Base-by-base conservation (phyloP, 2,797 vertebrate species). In the Podarcis lilfordi region DNA sequence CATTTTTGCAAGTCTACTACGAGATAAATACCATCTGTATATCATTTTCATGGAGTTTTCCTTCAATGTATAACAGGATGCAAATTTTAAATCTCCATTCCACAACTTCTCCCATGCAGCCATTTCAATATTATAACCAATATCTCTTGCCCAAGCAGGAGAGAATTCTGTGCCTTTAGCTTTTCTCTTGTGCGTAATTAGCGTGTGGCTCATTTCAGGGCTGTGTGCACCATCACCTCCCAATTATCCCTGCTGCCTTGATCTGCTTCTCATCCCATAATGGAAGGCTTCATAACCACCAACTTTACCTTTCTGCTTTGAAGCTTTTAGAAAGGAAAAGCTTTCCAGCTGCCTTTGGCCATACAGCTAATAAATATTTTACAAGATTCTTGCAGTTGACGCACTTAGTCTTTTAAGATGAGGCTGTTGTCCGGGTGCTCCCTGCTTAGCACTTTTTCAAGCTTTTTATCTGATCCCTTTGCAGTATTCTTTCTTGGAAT, bases 381-480 rank as follows among this genome's bases (percentile, higher is more conserved):
- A 27, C 29, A 83, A 86, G 64, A 89, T 89, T 50, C 85, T 92
- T 37, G 71, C 82, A 82, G 74, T 89, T 55, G 35, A n/a, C n/a
- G 88, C 90, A 74, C 80, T 92, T 92, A 61, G 85, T 91, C 89
- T 92, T 94, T 90, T 32, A 82, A 92, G 89, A 92, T 87, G 27
- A 7, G 61, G 37, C 29, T 84, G 76, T 45, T 90, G 76, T 86
- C 85, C 55, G 75, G 85, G 85, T 55, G 77, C 11, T 89, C 17
- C 87, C 76, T 82, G 89, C 88, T 79, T 64, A 29, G 50, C 68
- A 86, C 27, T 59, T 90, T 83, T 90, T 91, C 89, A 93, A 89
- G 90, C 90, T 94, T 55, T 94, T 93, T 92, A 93, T 92, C 89
- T 92, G 92, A 94, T 84, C 83, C 92, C 94, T 91, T 94, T 96